Percentiles rank a stretch among this genome's conserved stretches.
phyloP scores from a whole-genome alignment of 2,888 invertebrate species.

The Drosophila greeni region DNA sequence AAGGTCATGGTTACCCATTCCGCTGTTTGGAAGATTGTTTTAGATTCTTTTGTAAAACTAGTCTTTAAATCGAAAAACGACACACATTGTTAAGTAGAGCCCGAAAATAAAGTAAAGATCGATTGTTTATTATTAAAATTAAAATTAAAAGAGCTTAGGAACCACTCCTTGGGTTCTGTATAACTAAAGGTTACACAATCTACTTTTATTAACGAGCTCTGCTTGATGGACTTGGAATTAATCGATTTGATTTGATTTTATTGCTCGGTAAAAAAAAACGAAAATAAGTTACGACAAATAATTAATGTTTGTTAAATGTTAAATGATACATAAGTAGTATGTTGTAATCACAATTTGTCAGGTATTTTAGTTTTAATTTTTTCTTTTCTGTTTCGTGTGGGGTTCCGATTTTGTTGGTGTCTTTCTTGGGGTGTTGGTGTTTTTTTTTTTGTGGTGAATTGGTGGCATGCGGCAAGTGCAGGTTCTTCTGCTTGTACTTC shows the following conservation, averaged over 20 bases:
- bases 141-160: not conserved
- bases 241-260: slow-evolving; percentile 46
- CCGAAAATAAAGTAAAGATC: not conserved
- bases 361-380: slow-evolving; percentile 55
- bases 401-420: slow-evolving; percentile 12
- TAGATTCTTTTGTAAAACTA: slow-evolving; percentile 23
- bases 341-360: slow-evolving; percentile 65
- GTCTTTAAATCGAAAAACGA: slow-evolving; percentile 3
- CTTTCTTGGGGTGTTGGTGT: slow-evolving; percentile 20
- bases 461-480: slow-evolving; percentile 57
- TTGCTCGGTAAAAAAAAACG: slow-evolving; percentile 54
- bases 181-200: not conserved
- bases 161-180: not conserved
- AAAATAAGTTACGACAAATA: slow-evolving; percentile 59
- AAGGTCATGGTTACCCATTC: slow-evolving; percentile 43
- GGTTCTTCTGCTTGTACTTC: slow-evolving; percentile 34
- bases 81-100: not conserved
- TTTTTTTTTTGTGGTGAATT: slow-evolving; percentile 16
- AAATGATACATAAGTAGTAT: slow-evolving; percentile 44
- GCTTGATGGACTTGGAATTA: not conserved
- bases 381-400: not conserved
- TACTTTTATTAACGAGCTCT: not conserved
- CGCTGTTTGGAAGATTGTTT: slow-evolving; percentile 50
- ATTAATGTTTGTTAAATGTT: slow-evolving; percentile 39
- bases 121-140: not conserved